These are phyloP conservation scores for Heliconius hewitsoni DNA, from an alignment of 1,140 invertebrate genomes.

Conservation along the genomic window DNA sequence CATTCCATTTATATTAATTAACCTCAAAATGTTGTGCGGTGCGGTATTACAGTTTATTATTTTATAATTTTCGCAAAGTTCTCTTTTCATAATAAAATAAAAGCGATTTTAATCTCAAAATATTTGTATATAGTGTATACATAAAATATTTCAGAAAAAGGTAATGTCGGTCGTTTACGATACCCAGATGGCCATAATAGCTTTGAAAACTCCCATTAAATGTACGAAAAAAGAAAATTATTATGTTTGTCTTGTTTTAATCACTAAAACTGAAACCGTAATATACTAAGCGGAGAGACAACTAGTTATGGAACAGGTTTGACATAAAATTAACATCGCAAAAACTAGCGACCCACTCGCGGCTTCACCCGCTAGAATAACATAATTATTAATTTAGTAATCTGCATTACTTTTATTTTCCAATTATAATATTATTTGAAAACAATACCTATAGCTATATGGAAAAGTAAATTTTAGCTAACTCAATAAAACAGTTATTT, in stretches of 20 bases:
- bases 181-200: not conserved
- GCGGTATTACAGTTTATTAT: not conserved
- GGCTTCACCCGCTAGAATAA: too few relatives aligned
- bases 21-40: not conserved
- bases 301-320: not conserved
- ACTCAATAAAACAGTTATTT: too few relatives aligned
- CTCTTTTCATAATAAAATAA: not conserved
- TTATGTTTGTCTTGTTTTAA: not conserved
- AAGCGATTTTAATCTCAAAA: not conserved
- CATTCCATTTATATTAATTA: constrained; percentile 14
- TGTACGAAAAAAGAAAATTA: not conserved
- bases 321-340: not conserved
- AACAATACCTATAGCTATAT: too few relatives aligned
- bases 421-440: too few relatives aligned
- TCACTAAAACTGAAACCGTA: not conserved
- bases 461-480: too few relatives aligned
- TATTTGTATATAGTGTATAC: not conserved
- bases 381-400: too few relatives aligned
- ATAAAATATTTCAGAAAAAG: not conserved
- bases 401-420: too few relatives aligned
- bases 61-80: not conserved
- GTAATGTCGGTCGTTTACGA: not conserved
- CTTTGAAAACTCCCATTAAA: constrained; percentile 9
- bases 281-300: not conserved
- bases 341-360: not conserved